A percentile compares a stretch with the other conserved stretches of the same genome.
phyloP scores from a whole-genome alignment of 1,140 invertebrate genomes.

The Hypsibius dujardini region DNA sequence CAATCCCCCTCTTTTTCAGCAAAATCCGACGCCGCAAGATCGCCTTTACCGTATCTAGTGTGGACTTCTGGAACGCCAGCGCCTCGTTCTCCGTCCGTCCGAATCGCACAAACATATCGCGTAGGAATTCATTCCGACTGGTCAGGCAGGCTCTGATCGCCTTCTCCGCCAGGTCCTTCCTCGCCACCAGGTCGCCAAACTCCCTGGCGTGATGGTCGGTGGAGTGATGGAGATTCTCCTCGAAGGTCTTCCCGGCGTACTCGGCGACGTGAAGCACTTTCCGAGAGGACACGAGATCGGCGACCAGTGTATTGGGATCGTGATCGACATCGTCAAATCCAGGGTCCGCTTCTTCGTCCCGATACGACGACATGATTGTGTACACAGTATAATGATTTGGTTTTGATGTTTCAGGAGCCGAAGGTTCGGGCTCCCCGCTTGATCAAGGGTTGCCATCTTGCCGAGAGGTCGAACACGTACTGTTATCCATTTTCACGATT shows the following conservation, averaged over 20 bases:
- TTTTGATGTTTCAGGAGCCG: too few relatives aligned
- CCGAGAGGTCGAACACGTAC: too few relatives aligned
- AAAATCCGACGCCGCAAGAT: neutral
- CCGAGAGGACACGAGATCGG: neutral
- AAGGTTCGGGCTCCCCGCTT: too few relatives aligned
- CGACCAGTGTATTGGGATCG: neutral
- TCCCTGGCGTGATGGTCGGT: neutral
- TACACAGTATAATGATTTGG: too few relatives aligned
- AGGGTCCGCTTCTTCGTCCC: too few relatives aligned
- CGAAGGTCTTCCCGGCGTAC: neutral
- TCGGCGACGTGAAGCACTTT: neutral
- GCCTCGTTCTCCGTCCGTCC: neutral
- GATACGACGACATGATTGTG: too few relatives aligned
- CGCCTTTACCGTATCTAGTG: neutral
- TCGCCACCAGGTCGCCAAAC: neutral
- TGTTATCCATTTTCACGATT: too few relatives aligned
- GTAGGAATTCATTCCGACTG: neutral
- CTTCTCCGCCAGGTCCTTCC: neutral
- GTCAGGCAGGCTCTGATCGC: neutral
- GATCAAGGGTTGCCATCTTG: too few relatives aligned
- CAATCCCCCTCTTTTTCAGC: neutral
- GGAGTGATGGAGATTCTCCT: neutral
- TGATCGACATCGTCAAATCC: neutral
- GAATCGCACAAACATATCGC: neutral
- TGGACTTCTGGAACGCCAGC: neutral